These are phyloP conservation scores for Stylophora pistillata DNA, from an alignment of 64 coral and sea anemone species.

Conservation along the genomic window DNA sequence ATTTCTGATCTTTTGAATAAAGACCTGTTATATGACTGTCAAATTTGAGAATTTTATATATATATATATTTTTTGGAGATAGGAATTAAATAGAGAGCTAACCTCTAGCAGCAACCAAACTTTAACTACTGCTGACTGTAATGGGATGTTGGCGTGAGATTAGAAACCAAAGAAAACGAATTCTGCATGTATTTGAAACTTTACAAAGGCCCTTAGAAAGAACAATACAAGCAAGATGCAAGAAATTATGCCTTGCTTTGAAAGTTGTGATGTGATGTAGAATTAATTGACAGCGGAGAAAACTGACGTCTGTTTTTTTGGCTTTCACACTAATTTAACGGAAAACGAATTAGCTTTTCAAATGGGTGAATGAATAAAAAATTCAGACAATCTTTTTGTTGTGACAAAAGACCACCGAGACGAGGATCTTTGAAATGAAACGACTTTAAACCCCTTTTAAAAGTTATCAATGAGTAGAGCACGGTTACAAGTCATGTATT, in stretches of 20 bases:
- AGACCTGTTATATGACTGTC: no score
- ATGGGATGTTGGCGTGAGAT: not conserved
- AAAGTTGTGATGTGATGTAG: not conserved
- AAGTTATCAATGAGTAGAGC: not conserved
- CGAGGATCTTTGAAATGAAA: not conserved
- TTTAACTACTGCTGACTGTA: not conserved
- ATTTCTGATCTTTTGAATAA: no score
- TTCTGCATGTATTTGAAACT: not conserved
- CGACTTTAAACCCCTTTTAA: not conserved
- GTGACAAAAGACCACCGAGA: not conserved
- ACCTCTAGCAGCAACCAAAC: not conserved
- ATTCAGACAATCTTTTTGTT: not conserved
- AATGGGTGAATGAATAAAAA: conserved; percentile 7
- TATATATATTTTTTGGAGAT: not conserved
- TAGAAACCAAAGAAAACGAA: not conserved
- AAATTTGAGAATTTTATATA: no score
- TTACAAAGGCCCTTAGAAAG: not conserved
- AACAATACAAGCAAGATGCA: not conserved
- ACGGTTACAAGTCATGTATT: no score
- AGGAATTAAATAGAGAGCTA: not conserved
- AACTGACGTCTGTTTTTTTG: not conserved
- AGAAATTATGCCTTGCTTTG: not conserved
- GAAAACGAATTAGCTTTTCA: conserved; percentile 19
- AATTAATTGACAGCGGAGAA: conserved; percentile 12
- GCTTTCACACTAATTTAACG: conserved; percentile 33